Evolutionary conservation across 1,140 invertebrate species (phyloP), one percentile per base, ranked within the genome.

Genomic region (Lasioglossum albipes): DNA sequence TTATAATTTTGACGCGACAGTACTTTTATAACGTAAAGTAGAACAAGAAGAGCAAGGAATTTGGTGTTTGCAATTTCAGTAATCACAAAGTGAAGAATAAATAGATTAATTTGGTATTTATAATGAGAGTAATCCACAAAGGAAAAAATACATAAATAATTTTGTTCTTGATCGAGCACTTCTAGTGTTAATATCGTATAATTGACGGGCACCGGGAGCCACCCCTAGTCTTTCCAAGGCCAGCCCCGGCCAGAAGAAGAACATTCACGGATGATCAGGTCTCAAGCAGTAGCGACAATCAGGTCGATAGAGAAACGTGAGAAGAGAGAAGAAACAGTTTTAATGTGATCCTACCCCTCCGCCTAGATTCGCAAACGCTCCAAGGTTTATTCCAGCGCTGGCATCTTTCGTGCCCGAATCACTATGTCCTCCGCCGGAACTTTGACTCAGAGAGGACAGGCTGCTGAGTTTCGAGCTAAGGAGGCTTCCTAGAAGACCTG

Each of bases 381-480:
- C 90, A 42, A 87, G 62, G 68, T 85, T 84, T 65, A 84, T 41
- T 49, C 94, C 94, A 65, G 92, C 90, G 72, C 92, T 90, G 66
- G 90, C 87, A 7, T 88, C 67, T 20, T 45, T 69, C 27, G 91
- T 92, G 10, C 95, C 82, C 81, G 94, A 92, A 18, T 94, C 94
- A 54, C 94, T 94, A 12, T 49, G 45, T 22, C 94, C 94, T 3
- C 75, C 49, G 4, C 84, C 86, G 64, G 45, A 49, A 49, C 83
- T 81, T 54, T 84, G 82, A 31, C 89, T 85, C 61, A 88, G 54
- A 7, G 75, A 69, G 2, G 85, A 79, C 2, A 89, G 18, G 73
- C 84, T 71, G 31, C 84, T 76, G 20, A 88, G 61, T 82, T 88
- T 22, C 87, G 79, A 71, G 85, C 76, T 66, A 36, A 93, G 27